These are phyloP conservation scores for Drosophila mettleri DNA, from an alignment of 2,888 invertebrate species.

Conservation along the genomic window DNA sequence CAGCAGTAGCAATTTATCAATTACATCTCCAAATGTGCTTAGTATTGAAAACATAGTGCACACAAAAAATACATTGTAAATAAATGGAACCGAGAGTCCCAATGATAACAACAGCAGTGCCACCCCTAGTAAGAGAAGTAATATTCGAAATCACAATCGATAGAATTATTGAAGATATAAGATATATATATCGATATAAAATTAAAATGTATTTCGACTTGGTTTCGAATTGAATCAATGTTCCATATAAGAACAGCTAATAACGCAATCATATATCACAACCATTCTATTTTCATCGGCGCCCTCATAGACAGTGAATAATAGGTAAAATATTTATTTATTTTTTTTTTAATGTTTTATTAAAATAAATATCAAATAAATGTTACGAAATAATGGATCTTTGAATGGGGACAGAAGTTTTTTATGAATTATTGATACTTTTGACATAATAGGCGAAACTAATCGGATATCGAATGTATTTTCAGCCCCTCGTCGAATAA, in stretches of 20 bases:
- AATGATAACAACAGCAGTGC: conserved; percentile 27
- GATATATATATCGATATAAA: neutral
- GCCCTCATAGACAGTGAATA: no score
- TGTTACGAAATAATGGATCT: no score
- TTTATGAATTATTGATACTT: no score
- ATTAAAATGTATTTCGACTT: neutral
- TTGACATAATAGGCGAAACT: no score
- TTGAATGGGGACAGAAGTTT: no score
- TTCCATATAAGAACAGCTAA: neutral
- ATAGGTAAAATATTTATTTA: no score
- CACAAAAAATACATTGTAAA: conserved; percentile 24
- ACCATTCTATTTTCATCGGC: no score
- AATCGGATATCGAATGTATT: no score
- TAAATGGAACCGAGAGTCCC: conserved; percentile 11
- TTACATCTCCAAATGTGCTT: conserved; percentile 13
- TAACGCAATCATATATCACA: no score
- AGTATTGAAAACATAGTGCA: conserved; percentile 44
- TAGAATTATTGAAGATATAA: no score
- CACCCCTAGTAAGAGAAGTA: neutral
- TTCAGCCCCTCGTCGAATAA: neutral
- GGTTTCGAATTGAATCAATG: neutral
- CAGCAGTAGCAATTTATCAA: conserved; percentile 45
- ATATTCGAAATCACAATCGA: neutral
- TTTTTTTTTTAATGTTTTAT: no score
- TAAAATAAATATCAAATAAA: no score